phyloP scores from a whole-genome alignment of 2,113 vertebrate genomes.

The Scophthalmus maximus region DNA sequence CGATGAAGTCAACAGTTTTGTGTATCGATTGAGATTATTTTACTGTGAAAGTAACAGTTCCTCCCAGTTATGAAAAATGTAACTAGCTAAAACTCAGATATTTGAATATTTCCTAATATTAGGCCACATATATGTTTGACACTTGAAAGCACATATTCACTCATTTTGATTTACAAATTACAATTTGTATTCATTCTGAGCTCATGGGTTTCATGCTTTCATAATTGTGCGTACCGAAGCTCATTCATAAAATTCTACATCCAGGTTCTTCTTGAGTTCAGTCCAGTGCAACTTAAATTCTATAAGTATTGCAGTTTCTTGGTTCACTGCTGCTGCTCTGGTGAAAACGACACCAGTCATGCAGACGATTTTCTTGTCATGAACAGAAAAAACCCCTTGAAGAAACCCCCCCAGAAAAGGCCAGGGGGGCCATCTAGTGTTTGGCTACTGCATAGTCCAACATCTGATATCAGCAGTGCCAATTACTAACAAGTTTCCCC shows the following conservation, averaged over 20 bases:
- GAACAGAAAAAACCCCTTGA: background rate
- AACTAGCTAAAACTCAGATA: background rate
- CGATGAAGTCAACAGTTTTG: background rate
- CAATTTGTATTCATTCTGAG: too few relatives aligned
- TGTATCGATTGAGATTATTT: background rate
- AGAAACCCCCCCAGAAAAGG: background rate
- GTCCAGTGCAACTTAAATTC: background rate
- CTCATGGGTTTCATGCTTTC: background rate
- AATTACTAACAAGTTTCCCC: background rate
- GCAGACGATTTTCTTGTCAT: background rate
- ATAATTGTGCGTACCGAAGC: background rate
- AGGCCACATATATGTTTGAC: too few relatives aligned
- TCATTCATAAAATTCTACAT: background rate
- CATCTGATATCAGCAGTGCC: background rate
- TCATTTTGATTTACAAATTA: background rate
- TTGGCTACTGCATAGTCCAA: background rate
- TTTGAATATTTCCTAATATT: background rate
- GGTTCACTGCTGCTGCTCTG: background rate
- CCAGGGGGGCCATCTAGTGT: slow-evolving; percentile 64
- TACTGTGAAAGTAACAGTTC: background rate
- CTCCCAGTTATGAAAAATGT: background rate
- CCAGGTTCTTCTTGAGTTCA: background rate
- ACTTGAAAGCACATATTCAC: too few relatives aligned
- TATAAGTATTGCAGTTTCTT: background rate
- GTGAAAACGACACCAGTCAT: background rate